Conservation (phyloP, 2,113 vertebrate genomes). For the Noturus placidus region DNA sequence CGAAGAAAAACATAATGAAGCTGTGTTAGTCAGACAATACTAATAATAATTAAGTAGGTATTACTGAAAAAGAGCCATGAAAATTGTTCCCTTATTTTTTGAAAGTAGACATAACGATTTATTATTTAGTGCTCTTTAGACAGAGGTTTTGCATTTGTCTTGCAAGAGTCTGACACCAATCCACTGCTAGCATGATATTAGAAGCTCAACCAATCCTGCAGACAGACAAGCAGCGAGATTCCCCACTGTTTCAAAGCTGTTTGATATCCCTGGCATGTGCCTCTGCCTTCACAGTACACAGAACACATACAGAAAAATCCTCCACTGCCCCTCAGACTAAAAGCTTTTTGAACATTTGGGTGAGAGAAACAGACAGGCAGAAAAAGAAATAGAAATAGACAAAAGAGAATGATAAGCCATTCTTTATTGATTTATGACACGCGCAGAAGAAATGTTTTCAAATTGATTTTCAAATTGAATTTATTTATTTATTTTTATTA, state of each 20-base stretch:
- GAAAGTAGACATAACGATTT: background rate
- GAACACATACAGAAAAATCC: conserved; percentile 34
- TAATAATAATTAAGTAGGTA: background rate
- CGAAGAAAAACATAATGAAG: background rate
- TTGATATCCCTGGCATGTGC: conserved; percentile 56
- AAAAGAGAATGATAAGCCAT: background rate
- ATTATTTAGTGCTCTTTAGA: conserved; percentile 14
- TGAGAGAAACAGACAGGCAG: background rate
- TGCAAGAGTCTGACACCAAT: conserved; percentile 24
- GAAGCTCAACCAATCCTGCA: conserved; percentile 50
- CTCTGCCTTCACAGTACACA: conserved; percentile 39
- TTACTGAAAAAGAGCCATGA: background rate
- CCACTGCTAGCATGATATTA: conserved; percentile 46
- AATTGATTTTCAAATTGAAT: background rate
- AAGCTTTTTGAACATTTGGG: conserved; percentile 29
- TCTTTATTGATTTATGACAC: background rate
- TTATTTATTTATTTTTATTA: background rate
- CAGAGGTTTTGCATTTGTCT: conserved; percentile 43
- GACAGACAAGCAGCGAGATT: conserved; percentile 48
- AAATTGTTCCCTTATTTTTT: background rate
- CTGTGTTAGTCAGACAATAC: background rate
- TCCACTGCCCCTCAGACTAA: conserved; percentile 33
- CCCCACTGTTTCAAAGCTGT: conserved; percentile 50
- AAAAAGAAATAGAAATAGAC: background rate
- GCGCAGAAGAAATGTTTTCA: background rate